A percentile compares a stretch with the other conserved stretches of the same genome.
Conservation (phyloP, 2,888 invertebrate species). For the Synergus gifuensis region DNA sequence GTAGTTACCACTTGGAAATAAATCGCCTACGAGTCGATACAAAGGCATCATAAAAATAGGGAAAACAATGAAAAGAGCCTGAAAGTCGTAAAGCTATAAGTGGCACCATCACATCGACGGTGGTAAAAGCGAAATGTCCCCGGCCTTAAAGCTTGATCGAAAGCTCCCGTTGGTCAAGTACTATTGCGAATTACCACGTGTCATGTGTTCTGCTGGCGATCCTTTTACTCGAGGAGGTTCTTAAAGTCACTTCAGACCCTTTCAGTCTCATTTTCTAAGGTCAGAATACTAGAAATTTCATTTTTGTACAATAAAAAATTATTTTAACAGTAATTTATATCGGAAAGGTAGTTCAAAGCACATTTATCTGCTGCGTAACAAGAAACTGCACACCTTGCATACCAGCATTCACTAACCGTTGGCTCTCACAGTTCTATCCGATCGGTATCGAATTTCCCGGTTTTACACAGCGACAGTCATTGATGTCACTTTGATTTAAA, state of each 20-base stretch:
- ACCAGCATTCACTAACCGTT: too few species aligned
- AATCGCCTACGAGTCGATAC: constrained; percentile 54
- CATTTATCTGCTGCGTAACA: too few species aligned
- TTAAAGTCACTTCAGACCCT: neutral
- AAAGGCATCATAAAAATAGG: constrained; percentile 53
- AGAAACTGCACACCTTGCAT: too few species aligned
- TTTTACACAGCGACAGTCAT: too few species aligned
- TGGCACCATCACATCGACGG: constrained; percentile 41
- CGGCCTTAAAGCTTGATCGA: neutral
- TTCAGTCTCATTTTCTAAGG: neutral
- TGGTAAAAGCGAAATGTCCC: neutral
- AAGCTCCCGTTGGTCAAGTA: neutral
- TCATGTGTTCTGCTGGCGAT: constrained; percentile 13
- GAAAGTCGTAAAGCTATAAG: constrained; percentile 58
- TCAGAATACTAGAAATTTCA: too few species aligned
- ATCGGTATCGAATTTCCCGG: too few species aligned
- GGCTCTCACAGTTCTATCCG: too few species aligned
- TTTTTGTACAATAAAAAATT: neutral
- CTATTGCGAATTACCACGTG: constrained; percentile 41
- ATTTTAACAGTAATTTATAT: neutral
- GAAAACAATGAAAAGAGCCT: constrained; percentile 58
- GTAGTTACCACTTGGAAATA: constrained; percentile 50
- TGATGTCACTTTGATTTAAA: too few species aligned
- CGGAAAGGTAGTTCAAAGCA: too few species aligned
- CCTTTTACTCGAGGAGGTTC: neutral